phyloP scores from a whole-genome alignment of 2,888 invertebrate genomes.

The Alsophila aescularia region DNA sequence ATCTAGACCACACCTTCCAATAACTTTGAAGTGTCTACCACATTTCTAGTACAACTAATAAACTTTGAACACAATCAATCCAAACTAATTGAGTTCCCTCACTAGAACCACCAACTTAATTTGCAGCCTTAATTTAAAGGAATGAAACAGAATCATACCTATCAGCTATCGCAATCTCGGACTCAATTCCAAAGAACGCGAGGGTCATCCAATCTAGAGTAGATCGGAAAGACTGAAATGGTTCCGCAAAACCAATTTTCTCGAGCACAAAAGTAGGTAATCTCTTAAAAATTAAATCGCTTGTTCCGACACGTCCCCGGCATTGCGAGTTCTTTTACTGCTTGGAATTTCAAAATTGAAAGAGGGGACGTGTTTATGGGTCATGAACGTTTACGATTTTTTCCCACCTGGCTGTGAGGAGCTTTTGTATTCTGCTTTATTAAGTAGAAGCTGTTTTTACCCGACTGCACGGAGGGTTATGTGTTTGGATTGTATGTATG shows the following conservation, averaged over 20 bases:
- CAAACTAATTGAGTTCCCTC: not conserved
- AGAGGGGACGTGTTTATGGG: slow-evolving; percentile 27
- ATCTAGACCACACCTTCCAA: too few species aligned
- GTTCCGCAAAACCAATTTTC: slow-evolving; percentile 48
- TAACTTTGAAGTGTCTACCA: too few species aligned
- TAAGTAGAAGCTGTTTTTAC: not conserved
- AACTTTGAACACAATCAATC: too few species aligned
- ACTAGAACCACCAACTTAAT: slow-evolving; percentile 11
- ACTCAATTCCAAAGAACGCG: slow-evolving; percentile 42
- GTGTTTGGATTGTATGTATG: not conserved
- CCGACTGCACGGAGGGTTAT: not conserved
- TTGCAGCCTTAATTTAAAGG: slow-evolving; percentile 9
- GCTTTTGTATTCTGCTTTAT: slow-evolving; percentile 15
- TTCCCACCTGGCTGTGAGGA: slow-evolving; percentile 28
- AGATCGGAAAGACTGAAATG: slow-evolving; percentile 32
- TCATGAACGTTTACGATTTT: slow-evolving; percentile 42
- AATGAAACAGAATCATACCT: slow-evolving; percentile 14
- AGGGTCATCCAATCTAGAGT: slow-evolving; percentile 38
- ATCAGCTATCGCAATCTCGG: slow-evolving; percentile 38
- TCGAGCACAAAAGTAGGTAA: slow-evolving; percentile 38
- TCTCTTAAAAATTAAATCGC: slow-evolving; percentile 50
- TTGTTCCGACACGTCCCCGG: slow-evolving; percentile 29
- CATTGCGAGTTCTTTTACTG: slow-evolving; percentile 13
- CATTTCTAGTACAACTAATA: too few species aligned
- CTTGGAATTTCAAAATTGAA: slow-evolving; percentile 25